Percentiles rank a stretch among this genome's conserved stretches.
phyloP scores from a whole-genome alignment of 2,888 invertebrate species.

The Tetragonisca angustula region DNA sequence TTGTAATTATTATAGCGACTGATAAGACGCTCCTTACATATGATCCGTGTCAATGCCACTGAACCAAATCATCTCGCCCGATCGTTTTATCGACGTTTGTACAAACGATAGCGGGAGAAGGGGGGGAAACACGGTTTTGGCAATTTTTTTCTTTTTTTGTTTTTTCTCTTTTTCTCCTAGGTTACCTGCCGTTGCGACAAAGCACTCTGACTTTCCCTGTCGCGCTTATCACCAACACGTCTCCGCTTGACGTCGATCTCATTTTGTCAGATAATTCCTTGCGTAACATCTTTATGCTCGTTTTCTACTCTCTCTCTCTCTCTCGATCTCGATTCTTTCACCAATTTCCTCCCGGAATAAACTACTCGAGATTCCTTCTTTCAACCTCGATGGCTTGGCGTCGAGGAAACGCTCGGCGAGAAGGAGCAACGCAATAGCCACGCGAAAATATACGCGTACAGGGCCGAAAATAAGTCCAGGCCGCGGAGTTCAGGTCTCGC shows the following conservation, averaged over 20 bases:
- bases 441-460: constrained; percentile 21
- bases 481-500: neutral
- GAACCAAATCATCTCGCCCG: constrained; percentile 63
- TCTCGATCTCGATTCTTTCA: neutral
- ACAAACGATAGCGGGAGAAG: neutral
- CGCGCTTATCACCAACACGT: neutral
- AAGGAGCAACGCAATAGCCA: neutral
- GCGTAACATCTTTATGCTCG: constrained; percentile 40
- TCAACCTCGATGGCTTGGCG: neutral
- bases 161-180: constrained; percentile 1
- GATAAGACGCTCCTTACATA: constrained; percentile 47
- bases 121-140: constrained; percentile 42
- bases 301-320: neutral
- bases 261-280: constrained; percentile 54
- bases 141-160: constrained; percentile 19
- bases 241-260: neutral
- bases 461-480: constrained; percentile 51
- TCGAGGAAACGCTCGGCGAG: neutral
- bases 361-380: neutral
- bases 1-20: constrained; percentile 58
- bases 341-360: constrained; percentile 10
- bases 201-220: constrained; percentile 41
- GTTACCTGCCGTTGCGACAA: constrained; percentile 52
- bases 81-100: constrained; percentile 46
- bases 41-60: constrained; percentile 63